Evolutionary conservation across 2,888 invertebrate species (phyloP).

Genomic region (Agonopterix heracliana): DNA sequence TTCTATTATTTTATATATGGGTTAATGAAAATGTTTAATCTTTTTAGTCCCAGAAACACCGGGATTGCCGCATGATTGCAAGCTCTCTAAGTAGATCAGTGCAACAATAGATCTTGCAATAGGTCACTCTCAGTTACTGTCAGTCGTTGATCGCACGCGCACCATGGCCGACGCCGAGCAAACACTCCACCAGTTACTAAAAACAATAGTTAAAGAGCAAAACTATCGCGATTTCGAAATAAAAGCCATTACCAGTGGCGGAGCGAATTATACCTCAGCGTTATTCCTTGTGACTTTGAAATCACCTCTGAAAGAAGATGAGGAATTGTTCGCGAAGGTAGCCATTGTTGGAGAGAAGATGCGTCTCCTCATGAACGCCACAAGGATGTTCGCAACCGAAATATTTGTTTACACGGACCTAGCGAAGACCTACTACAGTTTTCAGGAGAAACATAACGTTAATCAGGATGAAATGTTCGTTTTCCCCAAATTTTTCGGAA

Average conservation of each 20-base stretch:
- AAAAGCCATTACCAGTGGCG: constrained; percentile 30
- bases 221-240: constrained; percentile 17
- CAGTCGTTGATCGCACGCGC: constrained; percentile 5
- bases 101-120: no score
- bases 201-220: constrained; percentile 23
- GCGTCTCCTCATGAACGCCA: constrained; percentile 20
- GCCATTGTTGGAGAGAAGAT: constrained; percentile 27
- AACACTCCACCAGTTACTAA: constrained; percentile 25
- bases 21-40: no score
- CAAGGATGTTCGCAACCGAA: constrained; percentile 23
- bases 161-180: constrained; percentile 31
- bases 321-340: constrained; percentile 42
- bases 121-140: no score
- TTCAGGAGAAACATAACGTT: constrained; percentile 20
- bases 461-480: constrained; percentile 20
- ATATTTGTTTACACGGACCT: constrained; percentile 26
- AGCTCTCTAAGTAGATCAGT: no score
- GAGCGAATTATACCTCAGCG: constrained; percentile 38
- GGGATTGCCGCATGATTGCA: no score
- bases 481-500: constrained; percentile 32
- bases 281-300: constrained; percentile 26
- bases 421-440: constrained; percentile 18
- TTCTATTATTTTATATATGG: no score
- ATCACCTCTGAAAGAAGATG: constrained; percentile 13
- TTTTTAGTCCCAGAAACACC: no score